Evolutionary conservation across 2,888 invertebrate genomes (phyloP), one percentile per base, ranked within the genome.

Genomic region (Pycnomerus fuliginosus): DNA sequence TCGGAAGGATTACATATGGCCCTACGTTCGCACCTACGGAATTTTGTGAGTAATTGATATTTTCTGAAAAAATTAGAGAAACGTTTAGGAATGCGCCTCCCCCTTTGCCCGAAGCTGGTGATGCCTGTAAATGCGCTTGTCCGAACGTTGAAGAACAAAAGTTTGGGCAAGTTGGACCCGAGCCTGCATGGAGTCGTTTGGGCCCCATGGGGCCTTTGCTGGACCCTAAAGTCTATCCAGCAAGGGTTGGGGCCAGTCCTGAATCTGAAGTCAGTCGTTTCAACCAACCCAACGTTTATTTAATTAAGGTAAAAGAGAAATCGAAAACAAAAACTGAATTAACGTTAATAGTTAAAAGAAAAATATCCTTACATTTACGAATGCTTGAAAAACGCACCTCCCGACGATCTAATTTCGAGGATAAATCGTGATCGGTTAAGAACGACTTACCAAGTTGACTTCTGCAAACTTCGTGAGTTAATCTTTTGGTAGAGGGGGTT

Each of bases 341-440:
- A 34, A 44, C 40, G 16, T 25, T 11, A 20, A 29, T 59, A 83
- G 82, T 65, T 83, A 13, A 76, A 81, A 68, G 76, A 79, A 23
- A 82, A 82, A 56, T 80, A 80, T 62, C 83, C 83, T 16, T 79
- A 78, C 73, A 76, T 83, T 55, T 82, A 82, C 65, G 80, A 80
- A 65, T 76, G 80, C 34, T 61, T 83, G 28, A 76, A 79, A 59
- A 78, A 75, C 29, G 76, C 79, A 14, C 78, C 82, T 0, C 77
- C 78, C 0, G 74, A 79, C 1, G 80, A 80, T 34, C 63, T 80
- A 29, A 75, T 79, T 40, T 76, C 78, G 44, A 71, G 80, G n/a
- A 78, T 83, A 14, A 80, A 83, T 59, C 68, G 74, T 3, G 83
- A 84, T 56, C 69, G 83, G 16, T 72, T 81, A 50, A 76, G 78